Evolutionary conservation across 2,797 vertebrate genomes (phyloP), one percentile per base, ranked within the genome.

Genomic region (Crax fasciolata): DNA sequence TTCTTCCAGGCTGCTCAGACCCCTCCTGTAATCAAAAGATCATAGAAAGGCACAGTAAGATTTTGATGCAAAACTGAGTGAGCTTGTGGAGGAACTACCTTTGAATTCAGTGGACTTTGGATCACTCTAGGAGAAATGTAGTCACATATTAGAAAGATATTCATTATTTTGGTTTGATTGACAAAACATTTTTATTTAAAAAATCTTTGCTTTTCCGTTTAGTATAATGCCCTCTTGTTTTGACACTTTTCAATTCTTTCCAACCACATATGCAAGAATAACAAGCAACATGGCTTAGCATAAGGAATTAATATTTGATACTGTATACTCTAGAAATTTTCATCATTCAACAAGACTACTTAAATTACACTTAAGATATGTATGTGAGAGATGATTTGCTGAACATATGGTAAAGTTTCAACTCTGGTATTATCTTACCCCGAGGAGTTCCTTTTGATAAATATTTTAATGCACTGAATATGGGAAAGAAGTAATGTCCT

Each of bases 401-500:
- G 51, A 57, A 74, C 14, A 71, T 62, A 59, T 13, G 27, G 5
- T 74, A 43, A 83, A 92, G 14, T 20, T 82, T 96, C 25, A 78
- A 38, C 11, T 41, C n/a, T 70, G 15, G 3, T 32, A 25, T 52
- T 84, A 35, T 35, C 44, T 84, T 84, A 73, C 20, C 11, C 24
- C 86, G 79, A 93, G 92, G 39, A 88, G 81, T 90, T 86, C 23
- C 7, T 88, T 88, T 39, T 16, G 66, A 38, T 57, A 90, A 79
- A 89, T 68, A 89, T 85, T 88, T 90, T 84, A 79, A 39, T 73
- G 19, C 30, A 38, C 10, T 77, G 59, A 73, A 63, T 87, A 83
- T 19, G 21, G 24, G 35, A 79, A 87, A 61, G 25, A 51, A 65
- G 11, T 2, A 4, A 10, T 76, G 17, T 61, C 35, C 61, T 96